Conservation (phyloP, 2,797 vertebrate genomes). For the Chaetodon trifasciatus region DNA sequence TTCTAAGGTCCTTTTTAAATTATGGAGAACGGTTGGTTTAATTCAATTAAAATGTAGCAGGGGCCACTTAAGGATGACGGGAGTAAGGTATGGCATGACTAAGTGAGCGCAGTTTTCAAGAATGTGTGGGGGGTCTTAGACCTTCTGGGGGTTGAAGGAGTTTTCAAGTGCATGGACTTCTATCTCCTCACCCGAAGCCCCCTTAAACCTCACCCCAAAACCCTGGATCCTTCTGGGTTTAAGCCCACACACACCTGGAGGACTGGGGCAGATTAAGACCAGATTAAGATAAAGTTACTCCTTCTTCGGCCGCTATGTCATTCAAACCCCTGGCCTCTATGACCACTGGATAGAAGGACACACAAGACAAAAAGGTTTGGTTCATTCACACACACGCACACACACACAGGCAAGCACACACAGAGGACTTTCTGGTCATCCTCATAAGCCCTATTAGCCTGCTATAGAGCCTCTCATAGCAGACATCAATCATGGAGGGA, state of each 20-base stretch:
- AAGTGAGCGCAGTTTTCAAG: constrained; percentile 47
- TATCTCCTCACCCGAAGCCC: constrained; percentile 67
- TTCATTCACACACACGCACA: constrained; percentile 68
- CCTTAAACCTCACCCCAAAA: constrained; percentile 74
- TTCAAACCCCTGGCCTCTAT: constrained; percentile 79
- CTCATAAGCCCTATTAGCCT: constrained; percentile 84
- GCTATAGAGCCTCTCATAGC: constrained; percentile 82
- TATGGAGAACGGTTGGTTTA: constrained; percentile 73
- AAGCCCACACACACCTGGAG: constrained; percentile 84
- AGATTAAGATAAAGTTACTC: constrained; percentile 90
- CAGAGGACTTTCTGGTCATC: constrained; percentile 81
- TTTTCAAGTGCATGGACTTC: constrained; percentile 75
- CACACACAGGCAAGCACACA: constrained; percentile 53
- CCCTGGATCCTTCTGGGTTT: constrained; percentile 71
- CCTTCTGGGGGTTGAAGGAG: constrained; percentile 66
- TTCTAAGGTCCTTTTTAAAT: constrained; percentile 75
- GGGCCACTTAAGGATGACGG: constrained; percentile 69
- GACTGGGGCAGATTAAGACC: constrained; percentile 79
- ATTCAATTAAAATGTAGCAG: constrained; percentile 82
- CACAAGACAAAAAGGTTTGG: constrained; percentile 76
- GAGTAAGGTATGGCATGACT: constrained; percentile 59
- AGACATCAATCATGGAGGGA: constrained; percentile 86
- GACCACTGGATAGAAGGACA: constrained; percentile 67
- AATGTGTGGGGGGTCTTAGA: constrained; percentile 67
- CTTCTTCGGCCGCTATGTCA: constrained; percentile 83